phyloP scores from a whole-genome alignment of 2,113 vertebrate species.

The Grammomys surdaster region DNA sequence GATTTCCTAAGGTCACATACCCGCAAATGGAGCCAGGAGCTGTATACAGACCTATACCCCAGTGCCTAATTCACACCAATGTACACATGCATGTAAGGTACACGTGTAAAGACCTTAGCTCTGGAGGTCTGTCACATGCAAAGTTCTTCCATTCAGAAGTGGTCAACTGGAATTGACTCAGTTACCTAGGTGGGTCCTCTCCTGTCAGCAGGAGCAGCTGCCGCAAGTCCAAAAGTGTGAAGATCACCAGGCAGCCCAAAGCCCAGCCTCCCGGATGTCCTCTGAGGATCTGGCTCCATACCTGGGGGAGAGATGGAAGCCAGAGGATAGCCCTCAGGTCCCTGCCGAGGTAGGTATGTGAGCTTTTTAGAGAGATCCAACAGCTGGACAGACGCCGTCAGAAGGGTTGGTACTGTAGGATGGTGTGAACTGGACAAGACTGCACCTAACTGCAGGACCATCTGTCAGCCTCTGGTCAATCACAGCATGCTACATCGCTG shows the following conservation, averaged over 20 bases:
- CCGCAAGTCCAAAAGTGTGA: conserved; percentile 69
- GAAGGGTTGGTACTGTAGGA: background rate
- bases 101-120: background rate
- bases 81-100: background rate
- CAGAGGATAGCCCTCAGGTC: background rate
- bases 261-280: conserved; percentile 56
- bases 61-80: background rate
- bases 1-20: background rate
- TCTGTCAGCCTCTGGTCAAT: background rate
- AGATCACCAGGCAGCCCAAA: background rate
- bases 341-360: conserved; percentile 81
- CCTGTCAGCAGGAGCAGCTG: conserved; percentile 80
- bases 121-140: background rate
- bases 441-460: background rate
- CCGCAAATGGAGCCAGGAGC: background rate
- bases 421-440: accelerated
- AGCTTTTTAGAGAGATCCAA: background rate
- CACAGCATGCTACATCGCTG: background rate
- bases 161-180: background rate
- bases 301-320: conserved; percentile 58
- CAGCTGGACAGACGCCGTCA: background rate
- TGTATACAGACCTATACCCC: background rate
- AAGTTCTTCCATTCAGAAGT: background rate
- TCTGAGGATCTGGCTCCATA: conserved; percentile 80
- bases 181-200: conserved; percentile 54